Evolutionary conservation across 2,888 invertebrate genomes (phyloP), one percentile per base, ranked within the genome.

Genomic region (Drosophila nr. perissopoda): DNA sequence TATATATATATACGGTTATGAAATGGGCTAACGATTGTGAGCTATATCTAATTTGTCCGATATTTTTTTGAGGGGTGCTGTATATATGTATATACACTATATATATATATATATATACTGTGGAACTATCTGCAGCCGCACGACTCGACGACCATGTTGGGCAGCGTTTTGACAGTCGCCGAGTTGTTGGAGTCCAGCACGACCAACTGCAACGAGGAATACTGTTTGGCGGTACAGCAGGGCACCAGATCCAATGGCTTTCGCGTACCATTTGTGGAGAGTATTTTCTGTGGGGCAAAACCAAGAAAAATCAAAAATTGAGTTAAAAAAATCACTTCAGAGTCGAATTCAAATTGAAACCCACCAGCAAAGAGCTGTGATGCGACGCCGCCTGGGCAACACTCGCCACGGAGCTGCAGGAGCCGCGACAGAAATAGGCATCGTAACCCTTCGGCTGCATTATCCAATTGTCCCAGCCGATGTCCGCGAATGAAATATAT

Each of bases 391-490:
- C 95, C 74, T 95, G 93, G 0, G 97, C 94, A 18, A 96, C 94
- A 2, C 96, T 96, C 1, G 96, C 95, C 36, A 96, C 95, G 0
- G 96, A 95, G 0, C 95, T 94, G 90, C 98, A 98, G 27, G 95
- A 95, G 0, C 98, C 98, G 66, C 96, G 96, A 91, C 98, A 98
- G 93, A 97, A 97, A 92, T 97, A 97, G 0, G 98, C 97, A 87
- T 97, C 96, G 92, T 97, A 98, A 1, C 97, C 97, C 18, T 94
- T 94, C 0, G 98, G 98, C 78, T 95, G 94, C 75, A 98, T 95
- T 70, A 98, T 97, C 97, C 97, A 98, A 92, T 97, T 96, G 82
- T 96, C 95, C 98, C 98, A 98, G 54, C 97, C 97, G 63, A 98
- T 95, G 49, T 97, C 97, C 71, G 95, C 95, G 91, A 98, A 98